These are phyloP conservation scores for Orthosia cruda DNA, from an alignment of 2,888 invertebrate species.

Conservation along the genomic window DNA sequence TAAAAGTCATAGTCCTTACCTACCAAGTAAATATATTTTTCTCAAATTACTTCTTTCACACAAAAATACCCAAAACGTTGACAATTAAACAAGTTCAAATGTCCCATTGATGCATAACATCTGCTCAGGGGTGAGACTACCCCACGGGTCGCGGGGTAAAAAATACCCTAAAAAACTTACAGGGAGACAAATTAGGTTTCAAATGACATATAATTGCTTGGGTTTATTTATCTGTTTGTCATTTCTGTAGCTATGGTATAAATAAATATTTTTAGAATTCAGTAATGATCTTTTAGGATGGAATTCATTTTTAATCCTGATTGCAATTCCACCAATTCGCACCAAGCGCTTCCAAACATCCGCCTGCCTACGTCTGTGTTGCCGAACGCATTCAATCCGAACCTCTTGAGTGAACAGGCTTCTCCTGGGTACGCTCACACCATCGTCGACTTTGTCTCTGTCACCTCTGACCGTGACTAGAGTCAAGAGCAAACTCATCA, in stretches of 20 bases:
- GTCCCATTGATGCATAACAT: constrained; percentile 67
- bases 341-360: too few species aligned
- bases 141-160: constrained; percentile 68
- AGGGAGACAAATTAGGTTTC: constrained; percentile 71
- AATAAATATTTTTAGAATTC: not conserved
- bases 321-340: too few species aligned
- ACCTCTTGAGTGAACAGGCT: too few species aligned
- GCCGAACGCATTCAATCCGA: too few species aligned
- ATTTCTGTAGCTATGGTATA: not conserved
- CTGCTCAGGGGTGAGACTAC: constrained; percentile 68
- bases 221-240: constrained; percentile 13
- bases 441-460: too few species aligned
- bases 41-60: not conserved
- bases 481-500: too few species aligned
- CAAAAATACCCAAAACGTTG: constrained; percentile 68
- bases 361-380: too few species aligned
- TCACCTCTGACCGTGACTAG: too few species aligned
- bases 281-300: too few species aligned
- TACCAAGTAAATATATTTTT: not conserved
- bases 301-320: too few species aligned
- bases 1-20: too few species aligned
- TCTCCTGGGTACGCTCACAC: too few species aligned
- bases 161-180: constrained; percentile 63
- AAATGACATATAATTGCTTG: constrained; percentile 67
- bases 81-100: constrained; percentile 67